Percentiles rank a stretch among this genome's conserved stretches.
Evolutionary conservation across 2,888 invertebrate genomes (phyloP).

Genomic region (Sipha maydis): DNA sequence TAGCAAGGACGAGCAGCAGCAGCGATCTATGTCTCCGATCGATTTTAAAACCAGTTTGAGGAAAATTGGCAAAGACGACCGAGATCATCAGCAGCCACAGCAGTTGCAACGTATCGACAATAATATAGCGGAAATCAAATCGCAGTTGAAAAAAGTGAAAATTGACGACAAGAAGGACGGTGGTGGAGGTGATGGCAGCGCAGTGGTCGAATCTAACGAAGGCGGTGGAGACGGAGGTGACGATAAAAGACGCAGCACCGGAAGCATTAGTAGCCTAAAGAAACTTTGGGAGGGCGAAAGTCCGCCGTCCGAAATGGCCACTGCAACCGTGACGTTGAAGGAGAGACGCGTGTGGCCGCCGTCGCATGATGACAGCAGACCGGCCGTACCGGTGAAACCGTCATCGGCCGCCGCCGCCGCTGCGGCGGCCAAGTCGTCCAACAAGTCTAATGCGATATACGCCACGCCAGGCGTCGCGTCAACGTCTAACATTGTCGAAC

Average conservation of each 20-base stretch:
- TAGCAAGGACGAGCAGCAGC: conserved; percentile 68
- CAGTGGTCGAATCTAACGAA: conserved; percentile 2
- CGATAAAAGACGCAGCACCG: conserved; percentile 89
- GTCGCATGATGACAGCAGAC: conserved; percentile 67
- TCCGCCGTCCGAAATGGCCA: conserved; percentile 67
- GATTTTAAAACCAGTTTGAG: conserved; percentile 71
- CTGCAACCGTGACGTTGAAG: conserved; percentile 61
- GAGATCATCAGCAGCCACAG: not conserved
- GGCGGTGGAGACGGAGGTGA: conserved; percentile 78
- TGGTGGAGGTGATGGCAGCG: conserved; percentile 66
- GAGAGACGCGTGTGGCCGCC: conserved; percentile 72
- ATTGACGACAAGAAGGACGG: conserved; percentile 63
- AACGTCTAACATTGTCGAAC: conserved; percentile 72
- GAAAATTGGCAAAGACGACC: conserved; percentile 66
- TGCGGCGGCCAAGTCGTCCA: conserved; percentile 72
- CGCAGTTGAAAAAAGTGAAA: conserved; percentile 77
- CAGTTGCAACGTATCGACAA: conserved; percentile 43
- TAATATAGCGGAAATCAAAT: conserved; percentile 63
- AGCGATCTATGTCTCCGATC: conserved; percentile 64
- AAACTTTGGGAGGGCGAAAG: conserved; percentile 88
- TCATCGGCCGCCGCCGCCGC: conserved; percentile 76
- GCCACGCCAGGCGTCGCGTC: conserved; percentile 76
- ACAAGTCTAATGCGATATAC: conserved; percentile 73
- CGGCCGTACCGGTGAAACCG: conserved; percentile 70
- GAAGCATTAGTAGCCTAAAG: conserved; percentile 91